Evolutionary conservation across 1,140 invertebrate genomes (phyloP).

Genomic region (Cotesia typhae): DNA sequence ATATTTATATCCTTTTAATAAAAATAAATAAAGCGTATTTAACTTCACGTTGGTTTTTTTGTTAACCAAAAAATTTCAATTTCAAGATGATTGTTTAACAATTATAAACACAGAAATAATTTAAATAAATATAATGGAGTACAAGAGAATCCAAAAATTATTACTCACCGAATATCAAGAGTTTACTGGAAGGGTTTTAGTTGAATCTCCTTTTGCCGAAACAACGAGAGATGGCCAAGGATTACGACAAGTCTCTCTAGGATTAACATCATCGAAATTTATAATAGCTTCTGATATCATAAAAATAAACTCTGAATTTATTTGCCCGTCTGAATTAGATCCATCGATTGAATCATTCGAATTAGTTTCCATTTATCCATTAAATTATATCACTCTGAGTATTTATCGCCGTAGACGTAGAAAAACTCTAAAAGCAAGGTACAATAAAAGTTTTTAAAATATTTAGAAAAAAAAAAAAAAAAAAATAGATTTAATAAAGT

Average conservation of each 20-base stretch:
- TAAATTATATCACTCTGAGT: constrained; percentile 68
- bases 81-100: too few relatives aligned
- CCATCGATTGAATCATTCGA: constrained; percentile 69
- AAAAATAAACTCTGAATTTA: constrained; percentile 46
- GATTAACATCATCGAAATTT: constrained; percentile 68
- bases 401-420: constrained; percentile 66
- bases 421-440: constrained; percentile 69
- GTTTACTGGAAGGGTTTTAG: constrained; percentile 68
- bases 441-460: background rate
- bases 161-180: constrained; percentile 69
- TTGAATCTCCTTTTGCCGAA: constrained; percentile 72
- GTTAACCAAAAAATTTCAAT: too few relatives aligned
- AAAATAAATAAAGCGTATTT: too few relatives aligned
- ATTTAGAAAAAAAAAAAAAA: background rate
- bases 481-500: background rate
- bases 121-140: constrained; percentile 48
- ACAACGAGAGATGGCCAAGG: constrained; percentile 69
- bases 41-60: too few relatives aligned
- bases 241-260: constrained; percentile 69
- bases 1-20: too few relatives aligned
- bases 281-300: constrained; percentile 68
- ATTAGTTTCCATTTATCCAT: constrained; percentile 68
- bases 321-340: constrained; percentile 60
- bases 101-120: too few relatives aligned
- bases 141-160: constrained; percentile 68